Evolutionary conservation across 2,888 invertebrate species (phyloP), one percentile per base, ranked within the genome.

Genomic region (Acronicta psi): DNA sequence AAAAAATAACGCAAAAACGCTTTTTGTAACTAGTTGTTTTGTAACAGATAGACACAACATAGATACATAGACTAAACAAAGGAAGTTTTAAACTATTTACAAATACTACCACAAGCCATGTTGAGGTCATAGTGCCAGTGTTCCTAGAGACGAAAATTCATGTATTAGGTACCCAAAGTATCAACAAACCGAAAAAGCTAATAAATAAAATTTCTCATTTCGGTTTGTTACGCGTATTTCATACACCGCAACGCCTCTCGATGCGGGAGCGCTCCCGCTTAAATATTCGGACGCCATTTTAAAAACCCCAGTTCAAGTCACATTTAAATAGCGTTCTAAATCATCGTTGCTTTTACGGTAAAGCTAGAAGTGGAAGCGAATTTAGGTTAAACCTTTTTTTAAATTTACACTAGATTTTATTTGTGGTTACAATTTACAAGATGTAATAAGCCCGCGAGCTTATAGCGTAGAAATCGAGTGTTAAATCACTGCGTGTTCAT

Each of bases 221-320:
- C 25, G 16, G 17, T 31, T 0, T 38, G 34, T 29, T 46, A 9
- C 8, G 13, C 34, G 23, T 38, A 54, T 31, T 45, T 61, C 20
- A 50, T 9, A 18, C 20, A 44, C 31, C 29, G 14, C 20, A 25
- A 2, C 23, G 25, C 42, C 44, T 61, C 20, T 49, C 40, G 23
- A 68, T 25, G 41, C n/a, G 16, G 23, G 31, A 42, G 25, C 46
- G 34, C 18, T 45, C 0, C 9, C 34, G 23, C 4, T 38, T 25
- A 17, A 49, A 56, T 63, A 53, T 50, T 63, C 42, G 34, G 38
- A 20, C 9, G 34, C 47, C 40, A 77, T 56, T 56, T 52, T 46
- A 52, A 51, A 55, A 43, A 49, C 34, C 18, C 36, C 40, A 51
- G 47, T 55, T 42, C 47, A 40, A 47, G 50, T 55, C 43, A 49